phyloP scores from a whole-genome alignment of 92 coral and sea anemone genomes.

The Zoanthus sansibaricus region DNA sequence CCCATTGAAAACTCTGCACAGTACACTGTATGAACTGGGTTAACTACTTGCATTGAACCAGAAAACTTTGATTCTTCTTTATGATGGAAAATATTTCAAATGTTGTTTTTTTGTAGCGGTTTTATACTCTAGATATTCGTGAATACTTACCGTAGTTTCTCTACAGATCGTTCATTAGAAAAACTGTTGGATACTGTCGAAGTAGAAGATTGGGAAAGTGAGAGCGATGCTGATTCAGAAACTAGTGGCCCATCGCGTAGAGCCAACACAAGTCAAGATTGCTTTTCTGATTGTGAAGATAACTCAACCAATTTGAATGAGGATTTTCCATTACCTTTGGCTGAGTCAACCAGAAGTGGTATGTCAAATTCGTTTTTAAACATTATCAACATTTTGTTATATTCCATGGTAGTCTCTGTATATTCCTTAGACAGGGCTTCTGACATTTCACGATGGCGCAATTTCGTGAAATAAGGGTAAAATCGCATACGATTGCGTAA shows the following conservation, averaged over 20 bases:
- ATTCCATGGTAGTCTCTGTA: no score
- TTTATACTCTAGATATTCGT: not conserved
- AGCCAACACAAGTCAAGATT: slow-evolving; percentile 9
- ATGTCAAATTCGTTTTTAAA: not conserved
- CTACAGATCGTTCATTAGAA: slow-evolving; percentile 9
- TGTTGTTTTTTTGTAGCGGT: no score
- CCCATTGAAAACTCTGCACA: no score
- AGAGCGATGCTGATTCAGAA: slow-evolving; percentile 12
- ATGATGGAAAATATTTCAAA: no score
- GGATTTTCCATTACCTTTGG: slow-evolving; percentile 14
- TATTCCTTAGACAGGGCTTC: no score
- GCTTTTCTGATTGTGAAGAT: slow-evolving; percentile 24
- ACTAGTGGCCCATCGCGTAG: slow-evolving; percentile 15
- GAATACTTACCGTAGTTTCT: not conserved
- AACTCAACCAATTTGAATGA: not conserved
- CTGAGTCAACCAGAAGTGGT: slow-evolving; percentile 46
- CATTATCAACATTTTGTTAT: not conserved
- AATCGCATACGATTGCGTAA: no score
- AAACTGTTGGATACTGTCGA: not conserved
- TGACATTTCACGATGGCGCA: no score
- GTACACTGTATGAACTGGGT: no score
- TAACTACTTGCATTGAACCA: no score
- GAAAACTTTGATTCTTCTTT: no score
- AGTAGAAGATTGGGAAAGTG: slow-evolving; percentile 4
- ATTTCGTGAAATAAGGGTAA: no score